These are phyloP conservation scores for Hyposoter didymator DNA, from an alignment of 2,888 invertebrate genomes.

Conservation along the genomic window DNA sequence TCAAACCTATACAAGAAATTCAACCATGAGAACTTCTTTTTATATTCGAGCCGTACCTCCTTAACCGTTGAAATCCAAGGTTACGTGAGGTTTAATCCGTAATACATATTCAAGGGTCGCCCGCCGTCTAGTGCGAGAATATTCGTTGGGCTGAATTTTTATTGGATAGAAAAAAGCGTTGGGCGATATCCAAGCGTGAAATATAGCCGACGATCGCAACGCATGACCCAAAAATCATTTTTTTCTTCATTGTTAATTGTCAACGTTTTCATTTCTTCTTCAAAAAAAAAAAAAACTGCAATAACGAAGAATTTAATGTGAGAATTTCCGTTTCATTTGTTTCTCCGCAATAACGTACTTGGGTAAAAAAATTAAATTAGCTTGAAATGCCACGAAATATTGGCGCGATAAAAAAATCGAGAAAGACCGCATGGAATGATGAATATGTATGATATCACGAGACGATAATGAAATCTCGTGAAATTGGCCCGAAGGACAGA, in stretches of 20 bases:
- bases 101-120: conserved; percentile 29
- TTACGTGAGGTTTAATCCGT: conserved; percentile 27
- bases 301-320: not conserved
- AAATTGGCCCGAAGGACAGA: conserved; percentile 36
- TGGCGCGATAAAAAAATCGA: conserved; percentile 4
- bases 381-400: not conserved
- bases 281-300: too few species aligned
- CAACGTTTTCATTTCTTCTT: not conserved
- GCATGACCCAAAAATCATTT: not conserved
- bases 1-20: not conserved
- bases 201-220: not conserved
- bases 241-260: not conserved
- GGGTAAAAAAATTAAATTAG: not conserved
- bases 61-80: conserved; percentile 26
- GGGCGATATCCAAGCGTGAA: not conserved
- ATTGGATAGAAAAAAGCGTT: not conserved
- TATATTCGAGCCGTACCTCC: conserved; percentile 11
- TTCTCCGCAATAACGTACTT: not conserved
- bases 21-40: conserved; percentile 6
- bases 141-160: conserved; percentile 20
- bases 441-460: conserved; percentile 19
- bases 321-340: not conserved
- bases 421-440: not conserved
- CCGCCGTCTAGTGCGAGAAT: not conserved
- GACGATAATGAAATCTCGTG: conserved; percentile 19